Base-by-base conservation (phyloP, 2,888 invertebrate genomes). In the Apotomis turbidana region DNA sequence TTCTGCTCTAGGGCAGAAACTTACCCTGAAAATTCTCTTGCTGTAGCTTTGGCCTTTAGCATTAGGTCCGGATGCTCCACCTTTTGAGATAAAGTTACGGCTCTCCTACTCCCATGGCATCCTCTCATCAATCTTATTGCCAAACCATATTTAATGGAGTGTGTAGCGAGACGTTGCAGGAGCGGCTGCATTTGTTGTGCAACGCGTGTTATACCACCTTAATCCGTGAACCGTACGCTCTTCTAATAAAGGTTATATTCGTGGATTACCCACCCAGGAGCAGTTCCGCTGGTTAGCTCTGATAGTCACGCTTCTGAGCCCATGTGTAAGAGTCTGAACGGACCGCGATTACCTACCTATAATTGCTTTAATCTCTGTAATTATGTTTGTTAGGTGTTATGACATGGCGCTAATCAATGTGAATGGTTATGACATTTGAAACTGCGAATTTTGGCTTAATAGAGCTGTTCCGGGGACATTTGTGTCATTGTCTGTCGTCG, bases 71-170 rank as follows among this genome's bases (percentile, higher is more conserved):
- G 15, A 10, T 63, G 63, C 52, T 63, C 63, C 9, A 9, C 49
- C 49, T 49, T 6, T 9, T 10, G 6, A 49, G 49, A 44, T 66
- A 8, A 6, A 8, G 27, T 57, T 5, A 44, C 6, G 12, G 55
- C n/a, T 36, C 27, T 55, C 8, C 15, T 44, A 36, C 41, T 68
- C 63, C 68, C 72, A 54, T 52, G 38, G 77, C 79, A 74, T 78
- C 76, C 74, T 75, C 78, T 79, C 80, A 88, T 87, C 84, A 85
- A 88, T 89, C 87, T 88, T 86, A 82, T 90, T 90, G 82, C 87
- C 81, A 85, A 86, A 89, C 83, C 81, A 75, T 75, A 85, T 83
- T 85, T 84, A 89, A 89, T 90, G 88, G 87, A 83, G 85, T 87
- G 85, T 85, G 77, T 78, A 82, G 84, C 77, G 79, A 81, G 82